Base-by-base conservation (phyloP, 2,888 invertebrate genomes). In the Copidosoma aretas region DNA sequence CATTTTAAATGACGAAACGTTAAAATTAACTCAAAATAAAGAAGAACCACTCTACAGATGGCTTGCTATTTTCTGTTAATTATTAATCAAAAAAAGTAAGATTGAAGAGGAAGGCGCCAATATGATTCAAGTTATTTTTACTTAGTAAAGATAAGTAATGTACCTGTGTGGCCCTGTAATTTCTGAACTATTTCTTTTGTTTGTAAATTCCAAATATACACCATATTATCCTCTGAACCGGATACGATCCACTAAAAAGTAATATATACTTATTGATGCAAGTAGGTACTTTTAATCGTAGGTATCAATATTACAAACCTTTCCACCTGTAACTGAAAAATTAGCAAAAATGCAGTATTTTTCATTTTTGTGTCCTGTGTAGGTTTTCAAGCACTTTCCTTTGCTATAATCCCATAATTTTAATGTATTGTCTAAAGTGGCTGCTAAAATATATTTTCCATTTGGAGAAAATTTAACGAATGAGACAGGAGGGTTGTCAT, bases 311-410 rank as follows among this genome's bases (percentile, higher is more conserved):
- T 10, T 66, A 64, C 83, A 79, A 83, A 94, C 95, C 90, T 99
- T 99, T 82, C 99, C 99, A 68, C 99, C 99, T 19, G 99, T 99
- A 10, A 99, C 98, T 46, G 98, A 99, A 85, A 99, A 99, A 85
- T 99, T 99, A 59, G 99, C 98, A 84, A 99, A 99, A 84, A 99
- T 97, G 84, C 99, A 99, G 85, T 97, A 99, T 84, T 99, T 99
- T 85, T 98, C 98, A 84, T 99, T 99, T 84, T 94, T 94, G 84
- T 99, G 99, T 5, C 98, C 98, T 0, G 93, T 93, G 82, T 99
- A 99, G 0, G 97, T 97, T 86, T 99, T 99, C 67, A 99, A 86
- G 84, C 98, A 98, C 87, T 98, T 98, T 95, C 97, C 98, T 87
- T 99, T 96, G 73, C 95, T 95, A 85, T 98, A 99, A 85, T 99